These are phyloP conservation scores for Fundulus diaphanus DNA, from an alignment of 2,797 vertebrate genomes.

Conservation along the genomic window DNA sequence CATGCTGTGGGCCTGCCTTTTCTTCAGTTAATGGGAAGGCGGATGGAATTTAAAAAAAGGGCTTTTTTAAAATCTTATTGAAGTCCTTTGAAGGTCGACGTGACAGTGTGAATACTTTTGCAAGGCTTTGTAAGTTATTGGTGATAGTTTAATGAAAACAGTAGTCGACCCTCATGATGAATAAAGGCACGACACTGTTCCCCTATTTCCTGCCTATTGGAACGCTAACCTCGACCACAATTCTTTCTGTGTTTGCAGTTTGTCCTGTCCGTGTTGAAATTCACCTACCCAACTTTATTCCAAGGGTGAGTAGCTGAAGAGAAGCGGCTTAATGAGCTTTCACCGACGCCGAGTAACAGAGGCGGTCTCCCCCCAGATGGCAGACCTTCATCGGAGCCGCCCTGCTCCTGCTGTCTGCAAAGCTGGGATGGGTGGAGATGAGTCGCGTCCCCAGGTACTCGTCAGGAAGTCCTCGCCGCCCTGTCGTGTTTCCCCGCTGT, in stretches of 20 bases:
- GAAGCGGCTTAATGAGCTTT: background rate
- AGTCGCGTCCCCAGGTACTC: conserved; percentile 85
- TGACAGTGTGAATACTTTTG: too few species aligned
- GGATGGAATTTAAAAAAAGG: background rate
- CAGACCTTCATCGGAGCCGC: conserved; percentile 89
- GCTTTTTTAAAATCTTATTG: background rate
- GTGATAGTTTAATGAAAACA: background rate
- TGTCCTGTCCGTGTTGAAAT: conserved; percentile 95
- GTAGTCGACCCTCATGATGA: background rate
- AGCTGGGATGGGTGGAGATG: conserved; percentile 92
- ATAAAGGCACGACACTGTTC: background rate
- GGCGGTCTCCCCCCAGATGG: conserved; percentile 81
- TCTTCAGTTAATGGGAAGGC: background rate
- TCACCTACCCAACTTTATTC: conserved; percentile 97
- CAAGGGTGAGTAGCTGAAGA: conserved; percentile 90
- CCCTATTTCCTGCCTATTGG: background rate
- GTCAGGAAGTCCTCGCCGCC: too few species aligned
- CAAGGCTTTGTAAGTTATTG: too few species aligned
- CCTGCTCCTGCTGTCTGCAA: conserved; percentile 88
- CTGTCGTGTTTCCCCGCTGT: background rate
- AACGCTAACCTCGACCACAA: background rate
- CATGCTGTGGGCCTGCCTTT: background rate
- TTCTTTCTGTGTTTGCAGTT: conserved; percentile 79
- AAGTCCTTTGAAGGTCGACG: background rate
- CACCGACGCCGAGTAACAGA: too few species aligned